phyloP scores from a whole-genome alignment of 2,888 invertebrate species.

The Diaprepes abbreviatus region DNA sequence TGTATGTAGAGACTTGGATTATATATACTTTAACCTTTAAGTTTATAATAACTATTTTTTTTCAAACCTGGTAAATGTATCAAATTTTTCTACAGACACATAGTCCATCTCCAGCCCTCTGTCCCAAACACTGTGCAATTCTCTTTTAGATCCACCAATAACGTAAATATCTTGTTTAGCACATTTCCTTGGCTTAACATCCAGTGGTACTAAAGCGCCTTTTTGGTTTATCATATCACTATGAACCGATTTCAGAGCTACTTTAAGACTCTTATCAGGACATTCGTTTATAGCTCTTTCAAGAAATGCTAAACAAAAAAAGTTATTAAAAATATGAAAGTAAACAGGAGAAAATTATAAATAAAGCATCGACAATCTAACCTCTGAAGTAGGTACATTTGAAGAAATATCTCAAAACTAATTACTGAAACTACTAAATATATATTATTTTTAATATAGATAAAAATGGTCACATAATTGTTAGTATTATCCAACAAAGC shows the following conservation, averaged over 20 bases:
- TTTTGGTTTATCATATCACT: conserved; percentile 83
- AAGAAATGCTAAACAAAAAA: conserved; percentile 72
- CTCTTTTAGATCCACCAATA: conserved; percentile 89
- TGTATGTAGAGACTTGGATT: too few relatives aligned
- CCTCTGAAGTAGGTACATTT: too few relatives aligned
- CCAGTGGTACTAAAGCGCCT: conserved; percentile 82
- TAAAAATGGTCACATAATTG: too few relatives aligned
- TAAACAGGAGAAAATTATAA: background rate
- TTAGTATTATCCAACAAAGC: too few relatives aligned
- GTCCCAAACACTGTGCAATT: conserved; percentile 80
- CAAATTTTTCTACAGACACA: conserved; percentile 86
- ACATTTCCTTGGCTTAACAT: conserved; percentile 84
- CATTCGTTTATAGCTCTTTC: conserved; percentile 84
- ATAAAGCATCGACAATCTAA: too few relatives aligned
- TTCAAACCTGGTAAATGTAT: conserved; percentile 77
- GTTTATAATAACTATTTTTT: background rate
- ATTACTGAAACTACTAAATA: too few relatives aligned
- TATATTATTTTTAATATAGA: too few relatives aligned
- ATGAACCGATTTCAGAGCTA: conserved; percentile 82
- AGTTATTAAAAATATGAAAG: background rate
- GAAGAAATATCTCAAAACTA: too few relatives aligned
- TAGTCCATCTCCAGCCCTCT: conserved; percentile 83
- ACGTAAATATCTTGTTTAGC: conserved; percentile 90
- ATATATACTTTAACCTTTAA: too few relatives aligned
- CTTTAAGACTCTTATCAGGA: conserved; percentile 77